Evolutionary conservation across 2,797 vertebrate species (phyloP), one percentile per base, ranked within the genome.

Genomic region (Oreochromis mossambicus): DNA sequence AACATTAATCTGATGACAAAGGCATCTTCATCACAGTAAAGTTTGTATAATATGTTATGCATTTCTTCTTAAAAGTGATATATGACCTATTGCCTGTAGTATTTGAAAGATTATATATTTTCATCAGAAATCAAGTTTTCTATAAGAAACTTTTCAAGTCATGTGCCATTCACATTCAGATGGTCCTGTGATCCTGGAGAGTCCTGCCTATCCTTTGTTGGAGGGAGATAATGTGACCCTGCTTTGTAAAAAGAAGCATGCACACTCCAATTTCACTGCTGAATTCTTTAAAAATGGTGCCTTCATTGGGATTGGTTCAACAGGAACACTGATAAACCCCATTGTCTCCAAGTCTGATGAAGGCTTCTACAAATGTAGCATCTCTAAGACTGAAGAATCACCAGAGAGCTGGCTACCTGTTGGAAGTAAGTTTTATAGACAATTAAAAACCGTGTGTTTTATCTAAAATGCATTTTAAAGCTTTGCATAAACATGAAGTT

Each of bases 231-330:
- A 56, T 56, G 1, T 56, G 24, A 56, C 54, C 54, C 24, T 56
- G 54, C 26, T 56, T 1, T 56, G 55, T 56, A 56, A 29, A 56
- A 2, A 17, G 55, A 56, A 56, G 55, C 55, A 56, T 0, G 3
- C 55, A 56, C 55, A 17, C 26, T 14, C 55, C 14, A 56, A 56
- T 56, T 17, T 56, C 26, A 56, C 26, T 6, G 55, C 55, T 56
- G 55, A 56, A 17, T 56, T 56, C 26, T 29, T 0, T 56, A 56
- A 56, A 56, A 56, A 56, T 56, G 55, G 55, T 0, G 54, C 54
- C 7, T 0, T 0, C 24, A 54, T 54, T 56, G 54, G 14, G 1
- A 56, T 56, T 0, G 0, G 55, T 56, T 56, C 26, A 17, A 56
- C 55, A 6, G 55, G 5, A 56, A 56, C 11, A 0, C 5, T 32